Percentiles rank a stretch among this genome's conserved stretches.
These are phyloP conservation scores for Sinohyriopsis cumingii DNA, from an alignment of 2,888 invertebrate species.

Conservation along the genomic window DNA sequence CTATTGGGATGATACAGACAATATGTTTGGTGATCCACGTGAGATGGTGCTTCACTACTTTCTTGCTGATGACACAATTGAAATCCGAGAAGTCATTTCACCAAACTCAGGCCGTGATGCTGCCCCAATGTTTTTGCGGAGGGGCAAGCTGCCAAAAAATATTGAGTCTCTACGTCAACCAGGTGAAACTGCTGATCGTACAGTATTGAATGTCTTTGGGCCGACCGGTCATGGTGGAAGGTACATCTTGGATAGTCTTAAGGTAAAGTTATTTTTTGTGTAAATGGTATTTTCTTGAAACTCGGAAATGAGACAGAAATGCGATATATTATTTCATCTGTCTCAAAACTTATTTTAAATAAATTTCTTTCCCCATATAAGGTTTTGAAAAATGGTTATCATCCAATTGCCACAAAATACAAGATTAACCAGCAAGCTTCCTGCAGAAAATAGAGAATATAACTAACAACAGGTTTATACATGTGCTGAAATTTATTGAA, in stretches of 20 bases:
- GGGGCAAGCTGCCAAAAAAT: slow-evolving; percentile 86
- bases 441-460: no score
- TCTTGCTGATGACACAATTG: slow-evolving; percentile 90
- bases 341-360: no score
- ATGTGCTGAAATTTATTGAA: no score
- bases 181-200: slow-evolving; percentile 68
- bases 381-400: no score
- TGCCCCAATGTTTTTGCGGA: slow-evolving; percentile 82
- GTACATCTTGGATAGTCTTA: slow-evolving; percentile 71
- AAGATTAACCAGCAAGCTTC: no score
- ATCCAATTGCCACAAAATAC: no score
- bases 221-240: slow-evolving; percentile 70
- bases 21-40: slow-evolving; percentile 84
- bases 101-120: slow-evolving; percentile 82
- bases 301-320: not conserved
- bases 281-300: not conserved
- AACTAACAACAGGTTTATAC: no score
- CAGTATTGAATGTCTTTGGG: slow-evolving; percentile 73
- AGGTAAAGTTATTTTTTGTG: slow-evolving; percentile 50
- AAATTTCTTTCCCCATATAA: no score
- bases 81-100: slow-evolving; percentile 83
- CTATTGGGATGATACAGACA: slow-evolving; percentile 90
- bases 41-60: slow-evolving; percentile 87
- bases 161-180: slow-evolving; percentile 66
- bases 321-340: no score